Base-by-base conservation (phyloP, 2,888 invertebrate species). In the Zonitis immaculata region DNA sequence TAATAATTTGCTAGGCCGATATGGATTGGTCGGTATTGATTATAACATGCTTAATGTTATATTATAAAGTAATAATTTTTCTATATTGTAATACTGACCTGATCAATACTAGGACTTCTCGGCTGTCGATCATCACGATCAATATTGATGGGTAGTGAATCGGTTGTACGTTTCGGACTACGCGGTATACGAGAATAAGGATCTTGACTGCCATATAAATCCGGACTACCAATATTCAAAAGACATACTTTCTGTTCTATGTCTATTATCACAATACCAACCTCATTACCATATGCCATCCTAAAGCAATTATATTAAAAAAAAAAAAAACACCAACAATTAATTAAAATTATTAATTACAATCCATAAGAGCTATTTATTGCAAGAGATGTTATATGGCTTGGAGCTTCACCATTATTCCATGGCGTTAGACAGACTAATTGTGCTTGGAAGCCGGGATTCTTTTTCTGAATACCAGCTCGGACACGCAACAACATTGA, bases 361-460 rank as follows among this genome's bases (percentile, higher is more conserved):
- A 99, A 84, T 78, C 96, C 96, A 78, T 95, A 97, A 53, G 92
- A 91, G 67, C 97, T 95, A 80, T 96, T 97, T 76, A 99, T 84
- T 68, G 92, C 88, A 72, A 98, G 85, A 62, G 95, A 86, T 65
- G 93, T 87, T 73, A 98, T 87, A 75, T 86, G 86, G 76, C 90
- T 87, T 66, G 95, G 87, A 68, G 89, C 84, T 78, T 87, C 85
- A 43, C 86, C 86, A 68, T 85, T 86, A 58, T 82, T 80, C 79
- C 90, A 90, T 47, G 87, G 88, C 68, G 97, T 92, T 71, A 97
- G 80, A 77, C 96, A 96, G 64, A 96, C 91, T 62, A 99, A 81
- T 71, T 95, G 90, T 45, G 95, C 92, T 81, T 98, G 97, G 83
- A 95, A 99, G 63, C 98, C 99, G n/a, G 96, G 82, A 35, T 89